phyloP scores from a whole-genome alignment of 2,113 vertebrate genomes.

The Protobothrops flavoviridis region DNA sequence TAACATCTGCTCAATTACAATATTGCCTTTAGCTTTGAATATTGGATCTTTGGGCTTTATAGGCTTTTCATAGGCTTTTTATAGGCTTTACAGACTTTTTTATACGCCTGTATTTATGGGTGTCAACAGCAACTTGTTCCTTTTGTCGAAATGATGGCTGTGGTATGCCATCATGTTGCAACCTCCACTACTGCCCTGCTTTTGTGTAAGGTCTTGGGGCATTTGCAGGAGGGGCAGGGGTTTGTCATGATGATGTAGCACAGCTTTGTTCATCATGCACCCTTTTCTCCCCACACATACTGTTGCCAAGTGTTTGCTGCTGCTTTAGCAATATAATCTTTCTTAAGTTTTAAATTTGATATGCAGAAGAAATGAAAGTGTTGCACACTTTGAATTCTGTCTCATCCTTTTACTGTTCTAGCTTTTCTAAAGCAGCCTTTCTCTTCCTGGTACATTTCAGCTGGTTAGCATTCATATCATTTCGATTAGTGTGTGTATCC shows the following conservation, averaged over 20 bases:
- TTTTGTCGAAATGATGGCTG: not conserved
- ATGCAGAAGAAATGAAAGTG: not conserved
- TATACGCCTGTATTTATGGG: not conserved
- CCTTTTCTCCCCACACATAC: not conserved
- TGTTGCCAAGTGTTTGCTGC: not conserved
- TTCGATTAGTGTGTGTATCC: not conserved
- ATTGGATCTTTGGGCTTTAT: not conserved
- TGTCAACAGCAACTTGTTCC: not conserved
- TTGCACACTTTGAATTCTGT: not conserved
- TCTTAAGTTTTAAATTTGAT: not conserved
- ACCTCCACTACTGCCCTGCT: not conserved
- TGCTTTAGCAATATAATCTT: not conserved
- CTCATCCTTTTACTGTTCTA: not conserved
- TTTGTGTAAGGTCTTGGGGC: not conserved
- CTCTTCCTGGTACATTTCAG: not conserved
- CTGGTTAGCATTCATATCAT: not conserved
- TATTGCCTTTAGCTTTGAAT: not conserved
- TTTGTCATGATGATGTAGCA: not conserved
- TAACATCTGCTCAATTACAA: not conserved
- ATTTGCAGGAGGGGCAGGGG: not conserved
- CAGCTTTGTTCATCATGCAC: not conserved
- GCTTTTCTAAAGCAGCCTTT: not conserved
- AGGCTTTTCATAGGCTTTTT: not conserved
- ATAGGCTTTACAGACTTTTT: not conserved
- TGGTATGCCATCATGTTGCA: not conserved